phyloP scores from a whole-genome alignment of 2,797 vertebrate genomes.

The Falco concolor region DNA sequence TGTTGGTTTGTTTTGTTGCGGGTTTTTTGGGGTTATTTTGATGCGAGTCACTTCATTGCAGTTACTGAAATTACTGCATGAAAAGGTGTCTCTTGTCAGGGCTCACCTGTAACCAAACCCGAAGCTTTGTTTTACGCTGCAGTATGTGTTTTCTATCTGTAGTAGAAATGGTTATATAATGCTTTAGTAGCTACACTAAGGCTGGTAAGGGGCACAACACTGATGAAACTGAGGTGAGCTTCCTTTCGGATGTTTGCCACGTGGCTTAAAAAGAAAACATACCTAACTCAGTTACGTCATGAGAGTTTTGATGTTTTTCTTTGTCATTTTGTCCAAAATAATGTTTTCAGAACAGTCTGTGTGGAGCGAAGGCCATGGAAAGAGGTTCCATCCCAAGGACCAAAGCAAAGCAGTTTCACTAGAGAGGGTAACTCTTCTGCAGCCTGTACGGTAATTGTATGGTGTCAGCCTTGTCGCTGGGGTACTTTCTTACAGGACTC shows the following conservation, averaged over 20 bases:
- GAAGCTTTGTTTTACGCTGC: neutral
- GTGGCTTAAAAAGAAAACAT: neutral
- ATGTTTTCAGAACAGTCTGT: neutral
- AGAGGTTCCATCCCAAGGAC: neutral
- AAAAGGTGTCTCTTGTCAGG: neutral
- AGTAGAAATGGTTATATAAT: neutral
- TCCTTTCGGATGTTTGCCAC: neutral
- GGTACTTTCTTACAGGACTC: constrained; percentile 25
- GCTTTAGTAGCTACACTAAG: neutral
- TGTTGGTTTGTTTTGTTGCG: neutral
- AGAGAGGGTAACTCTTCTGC: neutral
- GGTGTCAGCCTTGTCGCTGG: neutral
- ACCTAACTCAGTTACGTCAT: neutral
- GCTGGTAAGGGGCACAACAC: neutral
- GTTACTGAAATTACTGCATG: neutral
- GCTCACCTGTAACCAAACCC: neutral
- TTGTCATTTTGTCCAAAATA: neutral
- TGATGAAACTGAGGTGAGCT: neutral
- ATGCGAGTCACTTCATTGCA: neutral
- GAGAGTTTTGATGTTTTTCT: neutral
- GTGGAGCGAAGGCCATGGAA: neutral
- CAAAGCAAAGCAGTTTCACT: neutral
- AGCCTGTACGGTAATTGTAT: neutral
- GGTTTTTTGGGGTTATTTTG: neutral
- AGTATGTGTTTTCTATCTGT: neutral